Evolutionary conservation across 2,113 vertebrate genomes (phyloP).

Genomic region (Macroglossus sobrinus): DNA sequence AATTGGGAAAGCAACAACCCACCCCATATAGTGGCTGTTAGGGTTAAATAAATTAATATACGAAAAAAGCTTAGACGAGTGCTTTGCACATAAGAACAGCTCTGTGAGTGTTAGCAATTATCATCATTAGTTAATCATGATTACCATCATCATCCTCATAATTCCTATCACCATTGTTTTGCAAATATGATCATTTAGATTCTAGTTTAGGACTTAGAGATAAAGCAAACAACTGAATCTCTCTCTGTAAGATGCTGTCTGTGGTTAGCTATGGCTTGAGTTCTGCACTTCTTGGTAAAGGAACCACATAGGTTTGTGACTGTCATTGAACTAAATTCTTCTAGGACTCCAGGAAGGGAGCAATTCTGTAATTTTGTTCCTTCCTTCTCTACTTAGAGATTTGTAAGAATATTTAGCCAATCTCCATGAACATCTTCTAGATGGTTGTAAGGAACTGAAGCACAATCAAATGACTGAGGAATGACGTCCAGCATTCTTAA

Average conservation of each 20-base stretch:
- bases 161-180: not conserved
- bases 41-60: not conserved
- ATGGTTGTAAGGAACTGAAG: not conserved
- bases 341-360: not conserved
- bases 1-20: not conserved
- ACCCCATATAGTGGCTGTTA: not conserved
- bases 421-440: not conserved
- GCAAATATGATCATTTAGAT: not conserved
- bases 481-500: not conserved
- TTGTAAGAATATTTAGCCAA: not conserved
- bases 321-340: not conserved
- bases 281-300: not conserved
- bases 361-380: not conserved
- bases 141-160: not conserved
- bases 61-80: not conserved
- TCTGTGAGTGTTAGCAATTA: not conserved
- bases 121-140: not conserved
- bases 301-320: not conserved
- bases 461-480: not conserved
- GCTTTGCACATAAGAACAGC: not conserved
- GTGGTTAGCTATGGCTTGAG: not conserved
- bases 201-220: not conserved
- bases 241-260: not conserved
- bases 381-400: not conserved
- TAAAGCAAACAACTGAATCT: not conserved